A percentile compares a stretch with the other conserved stretches of the same genome.
Conservation (phyloP, 2,888 invertebrate species). For the Nowickia ferox region DNA sequence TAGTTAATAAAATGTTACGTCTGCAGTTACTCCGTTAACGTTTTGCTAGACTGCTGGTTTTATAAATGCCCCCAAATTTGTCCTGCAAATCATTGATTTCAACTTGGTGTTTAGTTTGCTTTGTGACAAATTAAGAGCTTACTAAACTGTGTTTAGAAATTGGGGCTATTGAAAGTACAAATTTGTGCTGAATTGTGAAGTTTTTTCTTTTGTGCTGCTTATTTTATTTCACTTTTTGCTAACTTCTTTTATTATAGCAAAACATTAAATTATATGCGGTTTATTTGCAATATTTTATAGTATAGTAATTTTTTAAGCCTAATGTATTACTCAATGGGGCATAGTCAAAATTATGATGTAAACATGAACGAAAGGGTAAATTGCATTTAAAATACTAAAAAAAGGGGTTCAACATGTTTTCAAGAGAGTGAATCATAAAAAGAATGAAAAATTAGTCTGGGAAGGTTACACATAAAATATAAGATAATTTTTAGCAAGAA, state of each 20-base stretch:
- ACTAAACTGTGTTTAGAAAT: slow-evolving; percentile 47
- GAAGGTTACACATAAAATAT: background rate
- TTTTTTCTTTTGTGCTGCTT: background rate
- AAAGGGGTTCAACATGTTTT: slow-evolving; percentile 36
- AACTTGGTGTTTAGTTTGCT: slow-evolving; percentile 52
- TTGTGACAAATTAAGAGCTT: slow-evolving; percentile 45
- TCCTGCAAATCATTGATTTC: slow-evolving; percentile 52
- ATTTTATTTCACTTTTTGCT: background rate
- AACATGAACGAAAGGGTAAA: slow-evolving; percentile 59
- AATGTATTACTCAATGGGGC: slow-evolving; percentile 69
- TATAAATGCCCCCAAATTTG: slow-evolving; percentile 54
- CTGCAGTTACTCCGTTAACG: background rate
- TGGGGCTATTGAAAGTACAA: slow-evolving; percentile 1
- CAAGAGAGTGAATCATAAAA: background rate
- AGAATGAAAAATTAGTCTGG: background rate
- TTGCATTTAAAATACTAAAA: slow-evolving; percentile 20
- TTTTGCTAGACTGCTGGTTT: slow-evolving; percentile 45
- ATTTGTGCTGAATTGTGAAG: slow-evolving; percentile 26
- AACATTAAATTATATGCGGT: slow-evolving; percentile 16
- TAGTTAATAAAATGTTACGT: slow-evolving; percentile 55
- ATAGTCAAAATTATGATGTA: slow-evolving; percentile 56
- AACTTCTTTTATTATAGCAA: background rate
- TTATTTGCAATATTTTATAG: slow-evolving; percentile 45
- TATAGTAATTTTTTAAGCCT: slow-evolving; percentile 63
- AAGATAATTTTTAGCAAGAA: too few relatives aligned